Base-by-base conservation (phyloP, 1,140 invertebrate species). In the Drosophila tani region DNA sequence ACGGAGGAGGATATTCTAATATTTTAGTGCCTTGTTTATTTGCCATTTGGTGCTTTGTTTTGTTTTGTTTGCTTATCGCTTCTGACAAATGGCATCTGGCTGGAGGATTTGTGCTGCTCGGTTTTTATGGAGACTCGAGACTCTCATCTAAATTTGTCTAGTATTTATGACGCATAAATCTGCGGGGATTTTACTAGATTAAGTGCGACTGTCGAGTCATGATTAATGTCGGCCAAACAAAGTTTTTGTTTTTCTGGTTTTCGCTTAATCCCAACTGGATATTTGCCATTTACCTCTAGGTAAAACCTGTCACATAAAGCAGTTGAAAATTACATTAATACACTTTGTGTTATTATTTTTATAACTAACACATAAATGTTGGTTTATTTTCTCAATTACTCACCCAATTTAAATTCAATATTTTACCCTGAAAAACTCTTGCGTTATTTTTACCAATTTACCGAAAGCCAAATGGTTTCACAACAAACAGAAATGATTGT, bases 11-110 rank as follows among this genome's bases (percentile, higher is more conserved):
- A 56, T 40, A 59, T 62, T 63, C 64, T 75, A 78, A 67, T 75
- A 78, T 86, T 82, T 85, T 78, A 63, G 50, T 81, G 82, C 69
- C 78, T 80, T 86, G 62, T 79, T 87, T 82, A 85, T 86, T 87
- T 63, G 75, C 53, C 60, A 60, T 75, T 65, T 50, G 45, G 50
- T 74, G 71, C 62, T 46, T 27, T 35, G 45, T 59, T 24, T 24
- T 24, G 11, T 38, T 55, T 56, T 51, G 41, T 63, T 78, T 78
- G 51, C 67, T 84, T 76, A 83, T 66, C 57, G 35, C 62, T 43
- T 17, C 70, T 74, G 76, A 87, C 84, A 75, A 87, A 87, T 73
- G 75, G 82, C 68, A 58, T 68, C 67, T 59, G 27, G 24, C 67
- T 43, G 12, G 40, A 32, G 57, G 32, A 65, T 79, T 59, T 43